Evolutionary conservation across 2,113 vertebrate genomes (phyloP).

Genomic region (Noctilio leporinus): DNA sequence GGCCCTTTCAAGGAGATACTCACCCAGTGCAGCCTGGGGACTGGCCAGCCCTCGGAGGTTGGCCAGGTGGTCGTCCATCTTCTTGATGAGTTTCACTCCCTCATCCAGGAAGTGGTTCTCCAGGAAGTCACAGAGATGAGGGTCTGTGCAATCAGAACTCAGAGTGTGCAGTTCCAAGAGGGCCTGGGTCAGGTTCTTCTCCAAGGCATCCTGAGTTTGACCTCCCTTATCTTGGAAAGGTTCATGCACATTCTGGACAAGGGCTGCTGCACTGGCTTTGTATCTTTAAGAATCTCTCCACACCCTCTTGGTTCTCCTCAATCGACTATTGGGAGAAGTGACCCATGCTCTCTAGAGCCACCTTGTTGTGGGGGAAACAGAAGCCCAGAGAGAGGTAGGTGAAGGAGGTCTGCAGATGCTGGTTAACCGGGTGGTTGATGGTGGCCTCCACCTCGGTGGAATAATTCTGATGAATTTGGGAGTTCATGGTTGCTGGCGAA

Average conservation of each 20-base stretch:
- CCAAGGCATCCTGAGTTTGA: neutral
- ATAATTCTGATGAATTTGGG: neutral
- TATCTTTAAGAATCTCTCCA: neutral
- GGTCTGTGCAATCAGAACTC: no score
- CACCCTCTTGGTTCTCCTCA: neutral
- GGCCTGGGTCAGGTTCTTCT: no score
- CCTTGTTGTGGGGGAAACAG: neutral
- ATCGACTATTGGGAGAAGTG: neutral
- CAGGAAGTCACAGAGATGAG: neutral
- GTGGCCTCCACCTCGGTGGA: neutral
- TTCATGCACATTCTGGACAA: neutral
- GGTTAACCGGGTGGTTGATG: no score
- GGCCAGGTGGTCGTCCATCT: neutral
- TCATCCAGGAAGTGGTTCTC: neutral
- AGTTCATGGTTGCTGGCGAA: neutral
- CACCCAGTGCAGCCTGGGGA: neutral
- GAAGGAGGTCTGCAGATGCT: no score
- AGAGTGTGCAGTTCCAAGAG: no score
- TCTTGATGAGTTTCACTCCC: neutral
- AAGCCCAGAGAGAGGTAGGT: neutral
- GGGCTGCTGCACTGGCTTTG: neutral
- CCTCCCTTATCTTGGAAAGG: neutral
- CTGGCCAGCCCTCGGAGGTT: neutral
- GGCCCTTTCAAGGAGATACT: neutral
- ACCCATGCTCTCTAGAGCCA: neutral